phyloP scores from a whole-genome alignment of 2,888 invertebrate species.

The Eupithecia insigniata region DNA sequence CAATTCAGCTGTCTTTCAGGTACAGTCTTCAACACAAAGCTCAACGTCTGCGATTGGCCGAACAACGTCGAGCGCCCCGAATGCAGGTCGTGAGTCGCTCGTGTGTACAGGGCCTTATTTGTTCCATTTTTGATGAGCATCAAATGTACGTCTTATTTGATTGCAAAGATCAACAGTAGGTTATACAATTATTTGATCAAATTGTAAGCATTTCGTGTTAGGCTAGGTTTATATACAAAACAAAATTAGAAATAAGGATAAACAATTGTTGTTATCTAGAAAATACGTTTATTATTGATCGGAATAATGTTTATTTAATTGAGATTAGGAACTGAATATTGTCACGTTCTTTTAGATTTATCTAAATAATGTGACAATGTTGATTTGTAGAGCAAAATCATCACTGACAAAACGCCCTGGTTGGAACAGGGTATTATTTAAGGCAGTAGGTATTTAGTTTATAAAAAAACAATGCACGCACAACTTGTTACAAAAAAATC shows the following conservation, averaged over 20 bases:
- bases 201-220: conserved; percentile 16
- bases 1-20: conserved; percentile 90
- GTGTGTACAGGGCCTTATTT: conserved; percentile 37
- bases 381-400: conserved; percentile 35
- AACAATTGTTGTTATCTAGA: background rate
- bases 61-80: conserved; percentile 87
- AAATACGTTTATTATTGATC: background rate
- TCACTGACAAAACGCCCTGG: background rate
- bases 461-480: background rate
- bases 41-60: conserved; percentile 92
- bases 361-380: conserved; percentile 63
- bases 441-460: background rate
- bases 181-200: conserved; percentile 20
- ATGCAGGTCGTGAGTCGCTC: conserved; percentile 64
- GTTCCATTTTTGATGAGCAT: conserved; percentile 29
- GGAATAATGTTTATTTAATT: background rate
- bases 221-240: conserved; percentile 14
- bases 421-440: background rate
- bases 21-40: conserved; percentile 88
- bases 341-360: conserved; percentile 55
- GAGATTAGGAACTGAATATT: conserved; percentile 51
- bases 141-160: conserved; percentile 33
- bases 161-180: conserved; percentile 27
- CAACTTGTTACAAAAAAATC: background rate
- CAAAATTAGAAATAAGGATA: conserved; percentile 16